Evolutionary conservation across 2,888 invertebrate genomes (phyloP).

Genomic region (Silvanus unidentatus): DNA sequence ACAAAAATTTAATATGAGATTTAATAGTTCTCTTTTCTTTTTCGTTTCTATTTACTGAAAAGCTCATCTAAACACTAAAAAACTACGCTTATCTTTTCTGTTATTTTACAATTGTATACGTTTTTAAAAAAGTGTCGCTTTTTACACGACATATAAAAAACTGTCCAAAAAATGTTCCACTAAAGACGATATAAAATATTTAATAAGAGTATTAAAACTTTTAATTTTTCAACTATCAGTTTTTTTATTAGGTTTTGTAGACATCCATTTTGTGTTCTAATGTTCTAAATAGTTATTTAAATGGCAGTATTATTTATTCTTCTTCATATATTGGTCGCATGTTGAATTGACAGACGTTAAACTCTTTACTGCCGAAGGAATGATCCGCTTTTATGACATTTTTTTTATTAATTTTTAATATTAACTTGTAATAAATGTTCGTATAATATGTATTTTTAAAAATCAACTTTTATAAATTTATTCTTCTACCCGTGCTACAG

Average conservation of each 20-base stretch:
- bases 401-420: constrained; percentile 25
- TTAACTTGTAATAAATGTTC: constrained; percentile 37
- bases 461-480: constrained; percentile 27
- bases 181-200: constrained; percentile 43
- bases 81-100: constrained; percentile 42
- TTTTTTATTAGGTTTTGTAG: constrained; percentile 28
- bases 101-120: constrained; percentile 47
- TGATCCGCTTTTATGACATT: constrained; percentile 32
- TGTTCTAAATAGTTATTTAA: constrained; percentile 31
- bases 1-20: constrained; percentile 17
- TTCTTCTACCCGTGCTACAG: constrained; percentile 35
- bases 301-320: constrained; percentile 38
- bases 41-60: constrained; percentile 25
- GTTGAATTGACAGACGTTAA: neutral
- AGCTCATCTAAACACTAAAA: constrained; percentile 34
- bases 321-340: neutral
- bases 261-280: constrained; percentile 25
- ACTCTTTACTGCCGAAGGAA: constrained; percentile 40
- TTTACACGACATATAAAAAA: constrained; percentile 44
- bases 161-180: constrained; percentile 41
- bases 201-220: constrained; percentile 38
- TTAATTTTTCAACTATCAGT: constrained; percentile 21
- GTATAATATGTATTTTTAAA: constrained; percentile 28
- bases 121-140: constrained; percentile 42
- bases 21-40: too few species aligned